A percentile compares a stretch with the other conserved stretches of the same genome.
phyloP scores from a whole-genome alignment of 2,113 vertebrate genomes.

The Tympanuchus pallidicinctus region DNA sequence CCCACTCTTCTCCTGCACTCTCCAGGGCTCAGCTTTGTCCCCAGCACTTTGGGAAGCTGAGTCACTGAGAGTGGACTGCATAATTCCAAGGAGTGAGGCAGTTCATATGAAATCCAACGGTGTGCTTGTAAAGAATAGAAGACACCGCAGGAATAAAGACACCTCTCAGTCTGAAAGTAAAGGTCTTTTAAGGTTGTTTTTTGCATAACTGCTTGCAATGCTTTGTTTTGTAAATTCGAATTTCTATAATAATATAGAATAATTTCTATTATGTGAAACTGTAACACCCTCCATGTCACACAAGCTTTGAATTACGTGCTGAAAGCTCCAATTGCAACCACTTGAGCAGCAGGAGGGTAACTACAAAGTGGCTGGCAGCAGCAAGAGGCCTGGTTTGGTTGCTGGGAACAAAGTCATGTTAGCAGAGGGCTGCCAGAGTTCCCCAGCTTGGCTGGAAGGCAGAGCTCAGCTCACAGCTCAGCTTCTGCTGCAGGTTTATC shows the following conservation, averaged over 20 bases:
- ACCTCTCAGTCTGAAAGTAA: neutral
- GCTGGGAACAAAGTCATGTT: neutral
- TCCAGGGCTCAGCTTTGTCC: neutral
- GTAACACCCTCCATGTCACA: neutral
- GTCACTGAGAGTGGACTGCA: accelerated
- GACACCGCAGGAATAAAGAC: neutral
- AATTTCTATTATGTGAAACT: neutral
- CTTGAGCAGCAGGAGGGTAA: neutral
- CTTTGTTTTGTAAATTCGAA: neutral
- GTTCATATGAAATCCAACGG: neutral
- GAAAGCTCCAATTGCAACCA: neutral
- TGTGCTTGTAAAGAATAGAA: neutral
- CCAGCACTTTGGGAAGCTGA: neutral
- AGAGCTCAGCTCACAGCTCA: accelerated
- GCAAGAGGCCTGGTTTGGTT: neutral
- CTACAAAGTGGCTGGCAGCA: neutral
- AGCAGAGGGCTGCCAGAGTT: neutral
- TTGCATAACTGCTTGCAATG: neutral
- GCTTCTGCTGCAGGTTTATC: neutral
- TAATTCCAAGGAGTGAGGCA: neutral
- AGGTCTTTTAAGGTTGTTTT: neutral
- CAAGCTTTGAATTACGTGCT: neutral
- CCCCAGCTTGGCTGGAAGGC: neutral
- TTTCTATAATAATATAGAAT: neutral
- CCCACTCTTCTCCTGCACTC: neutral